These are phyloP conservation scores for Cephus spinipes DNA, from an alignment of 2,888 invertebrate species.

Conservation along the genomic window DNA sequence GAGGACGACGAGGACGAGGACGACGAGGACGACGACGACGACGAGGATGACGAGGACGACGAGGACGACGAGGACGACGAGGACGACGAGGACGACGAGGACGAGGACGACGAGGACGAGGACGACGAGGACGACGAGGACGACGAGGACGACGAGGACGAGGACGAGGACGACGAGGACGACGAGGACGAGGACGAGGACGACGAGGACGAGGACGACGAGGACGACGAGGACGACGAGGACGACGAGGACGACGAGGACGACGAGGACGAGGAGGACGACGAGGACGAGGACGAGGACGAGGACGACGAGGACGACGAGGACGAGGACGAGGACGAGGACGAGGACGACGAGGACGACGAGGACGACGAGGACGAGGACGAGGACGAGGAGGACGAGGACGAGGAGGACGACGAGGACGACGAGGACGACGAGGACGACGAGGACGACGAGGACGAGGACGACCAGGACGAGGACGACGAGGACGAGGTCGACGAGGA, in stretches of 20 bases:
- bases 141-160: conserved; percentile 3
- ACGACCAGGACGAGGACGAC: not conserved
- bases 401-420: conserved; percentile 11
- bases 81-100: conserved; percentile 4
- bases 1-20: too few species aligned
- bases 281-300: not conserved
- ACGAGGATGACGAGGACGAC: too few species aligned
- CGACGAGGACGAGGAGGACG: not conserved
- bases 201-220: conserved; percentile 1
- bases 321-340: not conserved
- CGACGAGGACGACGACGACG: too few species aligned
- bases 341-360: not conserved
- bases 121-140: conserved; percentile 1
- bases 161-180: conserved; percentile 3
- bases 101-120: conserved; percentile 3
- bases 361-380: not conserved
- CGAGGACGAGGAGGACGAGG: not conserved
- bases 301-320: not conserved
- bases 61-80: conserved; percentile 6
- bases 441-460: not conserved
- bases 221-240: conserved; percentile 1
- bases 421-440: not conserved
- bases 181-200: conserved; percentile 1
- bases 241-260: not conserved
- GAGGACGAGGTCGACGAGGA: conserved; percentile 1